Conservation (phyloP, 2,888 invertebrate species). For the Lottia gigantea region DNA sequence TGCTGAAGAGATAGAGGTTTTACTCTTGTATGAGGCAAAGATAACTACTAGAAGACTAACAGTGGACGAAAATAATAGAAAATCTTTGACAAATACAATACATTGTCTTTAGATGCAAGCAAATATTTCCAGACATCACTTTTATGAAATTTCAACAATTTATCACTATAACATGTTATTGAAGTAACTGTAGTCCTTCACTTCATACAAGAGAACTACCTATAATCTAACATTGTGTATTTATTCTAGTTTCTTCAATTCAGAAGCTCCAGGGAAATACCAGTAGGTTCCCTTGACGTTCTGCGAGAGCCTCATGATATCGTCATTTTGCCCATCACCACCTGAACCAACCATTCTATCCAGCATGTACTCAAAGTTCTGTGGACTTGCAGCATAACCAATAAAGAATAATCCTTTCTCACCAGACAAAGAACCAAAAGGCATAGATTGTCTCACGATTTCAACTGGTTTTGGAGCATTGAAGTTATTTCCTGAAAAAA, state of each 20-base stretch:
- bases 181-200: too few species aligned
- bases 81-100: too few species aligned
- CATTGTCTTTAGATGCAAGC: too few species aligned
- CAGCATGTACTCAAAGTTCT: conserved; percentile 66
- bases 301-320: conserved; percentile 63
- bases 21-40: too few species aligned
- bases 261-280: conserved; percentile 65
- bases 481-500: conserved; percentile 52
- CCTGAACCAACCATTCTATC: conserved; percentile 67
- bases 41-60: too few species aligned
- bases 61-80: too few species aligned
- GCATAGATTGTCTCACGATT: conserved; percentile 68
- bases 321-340: conserved; percentile 58
- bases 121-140: too few species aligned
- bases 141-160: too few species aligned
- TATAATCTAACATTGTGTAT: neutral
- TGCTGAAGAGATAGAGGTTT: too few species aligned
- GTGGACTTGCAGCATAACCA: conserved; percentile 62
- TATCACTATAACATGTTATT: too few species aligned
- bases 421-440: conserved; percentile 60
- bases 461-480: conserved; percentile 60
- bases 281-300: conserved; percentile 66
- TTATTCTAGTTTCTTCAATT: conserved; percentile 54
- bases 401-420: conserved; percentile 68
- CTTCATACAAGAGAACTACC: too few species aligned